Percentiles rank a stretch among this genome's conserved stretches.
phyloP scores from a whole-genome alignment of 2,113 vertebrate species.

The Malurus melanocephalus region DNA sequence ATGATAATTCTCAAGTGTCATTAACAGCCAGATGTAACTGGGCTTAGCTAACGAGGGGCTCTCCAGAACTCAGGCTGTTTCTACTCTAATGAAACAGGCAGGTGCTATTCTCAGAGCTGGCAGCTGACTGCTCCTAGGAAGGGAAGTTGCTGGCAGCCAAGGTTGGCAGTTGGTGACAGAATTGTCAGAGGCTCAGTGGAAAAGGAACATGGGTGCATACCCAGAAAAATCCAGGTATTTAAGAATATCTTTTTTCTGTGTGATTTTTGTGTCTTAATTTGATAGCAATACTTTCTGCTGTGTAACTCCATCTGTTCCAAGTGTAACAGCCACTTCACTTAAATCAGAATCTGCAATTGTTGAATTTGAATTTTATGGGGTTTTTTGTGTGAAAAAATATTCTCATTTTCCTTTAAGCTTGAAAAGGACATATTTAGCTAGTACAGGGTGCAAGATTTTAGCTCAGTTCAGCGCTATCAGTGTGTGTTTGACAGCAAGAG shows the following conservation, averaged over 20 bases:
- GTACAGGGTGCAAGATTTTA: fast-evolving
- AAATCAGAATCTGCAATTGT: not conserved
- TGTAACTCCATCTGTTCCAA: not conserved
- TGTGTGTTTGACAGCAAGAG: not conserved
- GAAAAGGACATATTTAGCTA: not conserved
- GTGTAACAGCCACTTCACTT: not conserved
- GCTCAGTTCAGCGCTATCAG: not conserved
- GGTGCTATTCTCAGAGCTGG: not conserved
- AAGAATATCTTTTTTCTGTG: not conserved
- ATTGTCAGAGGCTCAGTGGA: not conserved
- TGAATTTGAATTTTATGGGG: not conserved
- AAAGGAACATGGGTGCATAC: fast-evolving
- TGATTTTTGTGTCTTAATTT: not conserved
- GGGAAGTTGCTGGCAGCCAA: not conserved
- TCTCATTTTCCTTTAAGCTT: not conserved
- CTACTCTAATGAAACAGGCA: not conserved
- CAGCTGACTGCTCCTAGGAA: not conserved
- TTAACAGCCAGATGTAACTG: not conserved
- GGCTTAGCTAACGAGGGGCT: not conserved
- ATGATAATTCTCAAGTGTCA: not conserved
- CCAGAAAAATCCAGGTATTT: not conserved
- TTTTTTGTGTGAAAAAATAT: not conserved
- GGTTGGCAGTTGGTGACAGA: not conserved
- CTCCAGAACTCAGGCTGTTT: not conserved
- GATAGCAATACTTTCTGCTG: not conserved